Base-by-base conservation (phyloP, 2,797 vertebrate species). In the Limnodromus scolopaceus region DNA sequence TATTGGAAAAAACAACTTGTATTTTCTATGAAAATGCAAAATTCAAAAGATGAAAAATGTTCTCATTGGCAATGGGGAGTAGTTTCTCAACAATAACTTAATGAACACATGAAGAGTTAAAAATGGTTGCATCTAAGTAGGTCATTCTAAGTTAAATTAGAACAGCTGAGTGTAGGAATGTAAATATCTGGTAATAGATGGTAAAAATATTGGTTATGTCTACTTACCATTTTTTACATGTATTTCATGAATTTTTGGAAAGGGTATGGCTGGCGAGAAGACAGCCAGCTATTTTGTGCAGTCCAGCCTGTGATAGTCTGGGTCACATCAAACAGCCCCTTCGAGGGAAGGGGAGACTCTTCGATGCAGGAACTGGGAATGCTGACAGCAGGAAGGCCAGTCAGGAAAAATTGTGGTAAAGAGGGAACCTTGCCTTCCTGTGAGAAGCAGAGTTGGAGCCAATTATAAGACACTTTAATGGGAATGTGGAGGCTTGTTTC, bases 401-500 rank as follows among this genome's bases (percentile, higher is more conserved):
- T 85, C 23, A 46, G 38, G 45, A 88, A 57, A 69, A 78, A 53
- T 2, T 46, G 60, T 89, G 61, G 11, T 61, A 10, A 83, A 70
- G 82, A 55, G 53, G 22, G 41, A 65, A 65, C 49, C 24, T 68
- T 90, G 38, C 24, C 13, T 90, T 92, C 27, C 19, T 6, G 0
- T 28, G 72, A 84, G 51, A 58, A 86, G 24, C 16, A 72, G 83
- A 27, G 41, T 71, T 41, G 6, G 34, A 89, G 27, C 16, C 39
- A 84, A 24, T 86, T 81, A 43, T n/a, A 81, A 57, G 46, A 34
- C 43, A 27, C 38, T 81, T 89, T 1, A 81, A n/a, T 78, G 10
- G 16, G 16, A 78, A 86, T n/a, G 30, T 39, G 25, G 85, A 72
- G 28, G 6, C 46, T 92, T 88, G 16, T 86, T 88, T 96, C 66